Conservation (phyloP, 2,888 invertebrate species). For the Tetragonisca angustula region DNA sequence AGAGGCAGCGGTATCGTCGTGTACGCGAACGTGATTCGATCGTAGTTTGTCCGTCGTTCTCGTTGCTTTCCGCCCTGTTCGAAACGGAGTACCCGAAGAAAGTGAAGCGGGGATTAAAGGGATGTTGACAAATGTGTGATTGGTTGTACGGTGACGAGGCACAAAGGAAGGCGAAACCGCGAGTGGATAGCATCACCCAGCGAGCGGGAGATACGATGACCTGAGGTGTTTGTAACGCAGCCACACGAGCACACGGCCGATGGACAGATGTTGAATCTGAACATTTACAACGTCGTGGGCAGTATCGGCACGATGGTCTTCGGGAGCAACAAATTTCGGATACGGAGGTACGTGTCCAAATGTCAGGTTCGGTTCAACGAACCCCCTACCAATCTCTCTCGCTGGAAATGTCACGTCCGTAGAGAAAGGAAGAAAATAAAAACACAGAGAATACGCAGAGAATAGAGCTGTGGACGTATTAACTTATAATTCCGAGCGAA, state of each 20-base stretch:
- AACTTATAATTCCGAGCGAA: background rate
- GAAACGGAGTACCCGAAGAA: background rate
- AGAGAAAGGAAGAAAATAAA: background rate
- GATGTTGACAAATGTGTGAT: slow-evolving; percentile 58
- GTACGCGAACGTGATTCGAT: background rate
- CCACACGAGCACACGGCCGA: slow-evolving; percentile 39
- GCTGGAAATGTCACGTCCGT: background rate
- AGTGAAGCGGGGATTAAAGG: background rate
- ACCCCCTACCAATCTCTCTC: slow-evolving; percentile 9
- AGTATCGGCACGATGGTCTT: slow-evolving; percentile 82
- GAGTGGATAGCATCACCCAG: slow-evolving; percentile 10
- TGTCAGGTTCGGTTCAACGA: background rate
- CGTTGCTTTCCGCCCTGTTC: background rate
- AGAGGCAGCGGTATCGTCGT: background rate
- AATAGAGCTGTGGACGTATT: background rate
- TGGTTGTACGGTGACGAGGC: slow-evolving; percentile 36
- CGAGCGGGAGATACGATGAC: slow-evolving; percentile 57
- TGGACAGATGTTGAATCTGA: slow-evolving; percentile 80
- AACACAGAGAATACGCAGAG: background rate
- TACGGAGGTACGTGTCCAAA: slow-evolving; percentile 84
- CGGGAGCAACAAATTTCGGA: slow-evolving; percentile 85
- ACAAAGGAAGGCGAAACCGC: slow-evolving; percentile 39
- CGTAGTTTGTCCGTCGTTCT: background rate
- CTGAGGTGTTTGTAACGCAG: slow-evolving; percentile 51
- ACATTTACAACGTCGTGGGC: slow-evolving; percentile 77